Evolutionary conservation across 2,888 invertebrate species (phyloP), one percentile per base, ranked within the genome.

Genomic region (Agrotis ipsilon): DNA sequence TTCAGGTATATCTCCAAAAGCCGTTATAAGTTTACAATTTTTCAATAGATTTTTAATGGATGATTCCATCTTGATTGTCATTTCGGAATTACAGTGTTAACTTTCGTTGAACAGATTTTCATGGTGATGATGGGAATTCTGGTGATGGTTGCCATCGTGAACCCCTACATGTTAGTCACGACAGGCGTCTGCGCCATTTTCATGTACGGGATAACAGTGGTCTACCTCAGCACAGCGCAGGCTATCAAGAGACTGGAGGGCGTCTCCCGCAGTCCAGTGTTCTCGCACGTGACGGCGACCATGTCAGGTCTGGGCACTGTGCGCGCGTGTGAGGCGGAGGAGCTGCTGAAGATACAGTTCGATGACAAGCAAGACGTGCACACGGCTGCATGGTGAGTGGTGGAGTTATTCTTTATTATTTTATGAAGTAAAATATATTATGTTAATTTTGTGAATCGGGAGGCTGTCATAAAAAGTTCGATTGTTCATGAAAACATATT

Each of bases 241-340:
- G 97, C 97, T 86, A 95, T 98, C 68, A 98, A 97, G 93, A 96
- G 96, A 81, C 89, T 96, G 75, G 96, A 96, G 75, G 96, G 96
- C 32, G 89, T 96, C 95, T 97, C 97, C 5, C 96, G 98, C 78
- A 98, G 98, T 87, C 98, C 99, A 0, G 97, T 98, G 7, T 98
- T 98, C 92, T 98, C 98, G 0, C 98, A 98, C 91, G 97, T 98
- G 68, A 97, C 97, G 59, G 97, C 98, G 13, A 97, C 98, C 0
- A 95, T 98, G 88, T 96, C 97, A 74, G 98, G 98, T 0, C 93
- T 98, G 55, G 94, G 97, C 32, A 98, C 98, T 1, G 98, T 98
- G 72, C 96, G 98, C 76, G 97, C 98, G 7, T 97, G 97, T 78
- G 94, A 96, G 48, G 97, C 97, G 0, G 97, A 98, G 91, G 91